Conservation (phyloP, 92 coral and sea anemone species). For the Siderastrea siderea region DNA sequence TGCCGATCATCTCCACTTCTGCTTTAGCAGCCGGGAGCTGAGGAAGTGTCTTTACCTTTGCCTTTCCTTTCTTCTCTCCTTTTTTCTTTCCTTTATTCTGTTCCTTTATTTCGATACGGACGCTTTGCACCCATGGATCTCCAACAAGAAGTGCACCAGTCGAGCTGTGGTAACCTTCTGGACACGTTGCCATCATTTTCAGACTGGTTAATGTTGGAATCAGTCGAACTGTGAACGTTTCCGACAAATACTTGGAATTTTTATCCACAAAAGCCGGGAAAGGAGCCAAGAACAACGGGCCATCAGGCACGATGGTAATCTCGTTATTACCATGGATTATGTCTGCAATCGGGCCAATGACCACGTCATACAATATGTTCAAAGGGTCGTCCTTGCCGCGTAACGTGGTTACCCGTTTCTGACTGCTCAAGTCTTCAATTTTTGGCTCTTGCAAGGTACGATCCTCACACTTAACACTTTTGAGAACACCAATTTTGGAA, state of each 20-base stretch:
- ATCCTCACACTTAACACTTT: no score
- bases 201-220: slow-evolving; percentile 40
- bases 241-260: slow-evolving; percentile 4
- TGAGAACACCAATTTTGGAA: no score
- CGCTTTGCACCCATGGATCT: slow-evolving; percentile 31
- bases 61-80: background rate
- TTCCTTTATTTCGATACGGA: background rate
- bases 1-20: slow-evolving; percentile 7
- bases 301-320: slow-evolving; percentile 40
- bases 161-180: background rate
- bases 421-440: no score
- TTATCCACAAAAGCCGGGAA: slow-evolving; percentile 17
- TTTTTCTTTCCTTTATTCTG: no score
- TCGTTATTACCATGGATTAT: background rate
- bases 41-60: background rate
- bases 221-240: slow-evolving; percentile 17
- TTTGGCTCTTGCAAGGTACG: no score
- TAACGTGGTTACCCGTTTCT: no score
- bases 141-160: slow-evolving; percentile 30
- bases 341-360: slow-evolving; percentile 11
- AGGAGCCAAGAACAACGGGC: slow-evolving; percentile 11
- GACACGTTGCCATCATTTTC: background rate
- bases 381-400: background rate
- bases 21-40: background rate
- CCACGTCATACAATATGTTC: background rate